Conservation (phyloP, 2,113 vertebrate species). For the Phylloscopus trochilus region DNA sequence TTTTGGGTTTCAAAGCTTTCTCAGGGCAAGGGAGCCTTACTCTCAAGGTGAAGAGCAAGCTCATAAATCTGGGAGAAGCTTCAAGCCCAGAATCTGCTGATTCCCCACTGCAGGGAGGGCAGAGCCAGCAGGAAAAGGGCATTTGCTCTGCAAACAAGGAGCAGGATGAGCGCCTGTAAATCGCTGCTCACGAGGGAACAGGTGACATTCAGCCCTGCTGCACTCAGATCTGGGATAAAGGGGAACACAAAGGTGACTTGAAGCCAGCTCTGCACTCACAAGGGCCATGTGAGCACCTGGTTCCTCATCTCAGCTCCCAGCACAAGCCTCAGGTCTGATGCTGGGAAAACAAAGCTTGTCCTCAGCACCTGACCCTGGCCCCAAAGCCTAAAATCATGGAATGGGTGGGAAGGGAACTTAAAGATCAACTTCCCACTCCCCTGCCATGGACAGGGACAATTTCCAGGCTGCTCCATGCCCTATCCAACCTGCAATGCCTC, state of each 20-base stretch:
- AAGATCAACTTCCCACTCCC: not conserved
- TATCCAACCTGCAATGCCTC: not conserved
- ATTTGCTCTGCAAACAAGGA: slow-evolving; percentile 49
- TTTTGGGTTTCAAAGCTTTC: slow-evolving; percentile 48
- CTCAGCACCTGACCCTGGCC: not conserved
- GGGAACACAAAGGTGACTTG: not conserved
- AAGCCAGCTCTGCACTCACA: not conserved
- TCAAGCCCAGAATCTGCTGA: slow-evolving; percentile 52
- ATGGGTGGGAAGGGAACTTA: not conserved
- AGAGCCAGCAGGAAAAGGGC: slow-evolving; percentile 49
- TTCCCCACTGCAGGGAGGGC: slow-evolving; percentile 26
- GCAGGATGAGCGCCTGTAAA: slow-evolving; percentile 22
- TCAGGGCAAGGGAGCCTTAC: not conserved
- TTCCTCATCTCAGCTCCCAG: not conserved
- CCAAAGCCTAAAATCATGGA: not conserved
- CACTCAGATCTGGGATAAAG: not conserved
- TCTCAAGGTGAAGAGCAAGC: slow-evolving; percentile 57
- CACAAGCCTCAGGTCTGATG: not conserved
- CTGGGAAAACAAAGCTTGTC: not conserved
- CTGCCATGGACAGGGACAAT: not conserved
- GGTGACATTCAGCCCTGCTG: slow-evolving; percentile 57
- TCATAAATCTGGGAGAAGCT: slow-evolving; percentile 61
- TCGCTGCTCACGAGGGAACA: slow-evolving; percentile 20
- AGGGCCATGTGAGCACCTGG: not conserved
- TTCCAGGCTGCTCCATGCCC: not conserved